A percentile compares a stretch with the other conserved stretches of the same genome.
These are phyloP conservation scores for Eolophus roseicapilla DNA, from an alignment of 2,113 vertebrate species.

Conservation along the genomic window DNA sequence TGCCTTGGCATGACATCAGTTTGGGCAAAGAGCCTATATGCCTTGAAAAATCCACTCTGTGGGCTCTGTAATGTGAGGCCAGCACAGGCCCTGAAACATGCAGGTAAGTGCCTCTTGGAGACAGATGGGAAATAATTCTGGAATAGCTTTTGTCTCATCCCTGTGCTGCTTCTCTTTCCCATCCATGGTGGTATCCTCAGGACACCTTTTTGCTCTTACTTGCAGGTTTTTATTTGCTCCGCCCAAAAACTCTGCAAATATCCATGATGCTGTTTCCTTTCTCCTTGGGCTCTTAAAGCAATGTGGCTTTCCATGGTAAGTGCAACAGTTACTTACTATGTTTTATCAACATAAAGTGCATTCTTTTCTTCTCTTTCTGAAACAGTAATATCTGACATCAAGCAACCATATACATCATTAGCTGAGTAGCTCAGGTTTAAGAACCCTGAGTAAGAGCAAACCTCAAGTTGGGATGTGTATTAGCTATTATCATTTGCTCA, in stretches of 20 bases:
- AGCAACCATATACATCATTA: background rate
- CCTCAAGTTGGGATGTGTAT: slow-evolving; percentile 40
- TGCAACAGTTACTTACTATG: background rate
- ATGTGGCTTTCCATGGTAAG: background rate
- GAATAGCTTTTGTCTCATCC: background rate
- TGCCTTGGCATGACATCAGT: background rate
- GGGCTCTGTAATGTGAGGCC: background rate
- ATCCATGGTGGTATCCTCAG: background rate
- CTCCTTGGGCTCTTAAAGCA: background rate
- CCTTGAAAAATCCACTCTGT: background rate
- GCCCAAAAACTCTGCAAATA: background rate
- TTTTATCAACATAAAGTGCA: background rate
- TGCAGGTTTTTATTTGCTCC: background rate
- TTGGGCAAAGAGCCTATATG: background rate
- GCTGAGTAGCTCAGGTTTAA: background rate
- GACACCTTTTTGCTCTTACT: background rate
- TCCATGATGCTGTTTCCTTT: background rate
- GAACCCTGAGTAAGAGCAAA: background rate
- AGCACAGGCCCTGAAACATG: background rate
- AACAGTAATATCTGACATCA: slow-evolving; percentile 8
- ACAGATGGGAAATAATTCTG: background rate
- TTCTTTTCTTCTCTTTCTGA: slow-evolving; percentile 1
- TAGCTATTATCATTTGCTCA: slow-evolving; percentile 41
- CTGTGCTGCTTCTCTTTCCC: background rate
- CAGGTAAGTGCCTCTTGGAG: background rate